phyloP scores from a whole-genome alignment of 1,140 invertebrate genomes.

The Penaeus indicus region DNA sequence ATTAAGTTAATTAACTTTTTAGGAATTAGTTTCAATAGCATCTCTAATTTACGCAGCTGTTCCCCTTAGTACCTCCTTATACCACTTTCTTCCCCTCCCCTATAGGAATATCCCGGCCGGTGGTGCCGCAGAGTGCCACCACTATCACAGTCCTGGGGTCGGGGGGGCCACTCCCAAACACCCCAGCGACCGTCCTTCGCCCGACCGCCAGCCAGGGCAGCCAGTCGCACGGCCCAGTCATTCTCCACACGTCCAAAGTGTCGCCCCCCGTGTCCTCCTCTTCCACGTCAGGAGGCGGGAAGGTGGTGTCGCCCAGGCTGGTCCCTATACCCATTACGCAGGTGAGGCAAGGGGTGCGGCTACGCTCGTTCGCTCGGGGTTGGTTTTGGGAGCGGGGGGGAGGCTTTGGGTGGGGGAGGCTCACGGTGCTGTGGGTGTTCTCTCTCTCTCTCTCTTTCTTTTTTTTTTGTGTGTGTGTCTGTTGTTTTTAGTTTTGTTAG shows the following conservation, averaged over 20 bases:
- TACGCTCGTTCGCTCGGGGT: no score
- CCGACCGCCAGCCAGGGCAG: constrained; percentile 28
- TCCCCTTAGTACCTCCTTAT: not conserved
- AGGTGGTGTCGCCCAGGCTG: constrained; percentile 30
- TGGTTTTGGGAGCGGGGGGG: no score
- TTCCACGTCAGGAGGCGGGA: not conserved
- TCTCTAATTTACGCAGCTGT: no score
- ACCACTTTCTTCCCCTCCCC: not conserved
- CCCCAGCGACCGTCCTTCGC: constrained; percentile 18
- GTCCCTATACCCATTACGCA: constrained; percentile 41
- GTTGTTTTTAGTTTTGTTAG: no score
- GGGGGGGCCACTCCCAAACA: constrained; percentile 1
- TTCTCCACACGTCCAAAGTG: constrained; percentile 51
- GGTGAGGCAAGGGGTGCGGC: constrained; percentile 5
- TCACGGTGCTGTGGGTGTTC: no score
- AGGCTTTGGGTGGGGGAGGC: no score
- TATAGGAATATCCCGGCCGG: constrained; percentile 5
- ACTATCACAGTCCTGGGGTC: constrained; percentile 51
- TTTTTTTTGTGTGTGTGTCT: no score
- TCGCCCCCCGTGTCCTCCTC: constrained; percentile 1
- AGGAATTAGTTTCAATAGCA: no score
- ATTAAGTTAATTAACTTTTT: no score
- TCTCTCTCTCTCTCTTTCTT: no score
- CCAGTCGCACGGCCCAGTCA: constrained; percentile 37
- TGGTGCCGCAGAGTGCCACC: constrained; percentile 25